phyloP scores from a whole-genome alignment of 2,113 vertebrate species.

The Catharus fuscescens region DNA sequence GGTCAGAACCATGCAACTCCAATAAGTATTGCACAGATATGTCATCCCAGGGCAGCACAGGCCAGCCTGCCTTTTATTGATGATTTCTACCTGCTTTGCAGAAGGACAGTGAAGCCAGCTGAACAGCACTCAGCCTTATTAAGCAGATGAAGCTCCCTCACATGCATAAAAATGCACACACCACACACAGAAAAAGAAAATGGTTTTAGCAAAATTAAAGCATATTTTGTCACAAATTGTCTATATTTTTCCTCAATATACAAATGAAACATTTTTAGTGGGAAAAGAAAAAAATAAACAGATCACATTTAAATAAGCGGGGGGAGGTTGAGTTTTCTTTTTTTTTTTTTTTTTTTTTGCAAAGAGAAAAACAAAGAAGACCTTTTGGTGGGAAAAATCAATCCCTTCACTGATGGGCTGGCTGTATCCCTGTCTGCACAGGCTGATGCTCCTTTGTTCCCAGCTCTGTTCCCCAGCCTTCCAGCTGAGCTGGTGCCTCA shows the following conservation, averaged over 20 bases:
- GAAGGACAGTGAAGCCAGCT: not conserved
- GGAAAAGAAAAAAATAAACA: not conserved
- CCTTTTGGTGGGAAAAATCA: slow-evolving; percentile 54
- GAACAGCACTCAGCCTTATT: not conserved
- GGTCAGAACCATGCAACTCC: not conserved
- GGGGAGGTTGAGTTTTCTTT: not conserved
- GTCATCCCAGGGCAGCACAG: not conserved
- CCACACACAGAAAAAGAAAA: not conserved
- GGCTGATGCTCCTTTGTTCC: slow-evolving; percentile 61
- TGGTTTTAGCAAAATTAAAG: not conserved
- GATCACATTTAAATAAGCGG: not conserved
- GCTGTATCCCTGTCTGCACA: slow-evolving; percentile 34
- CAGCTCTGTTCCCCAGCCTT: not conserved
- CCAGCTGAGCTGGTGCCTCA: slow-evolving; percentile 57
- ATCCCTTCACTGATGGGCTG: slow-evolving; percentile 40
- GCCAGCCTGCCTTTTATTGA: not conserved
- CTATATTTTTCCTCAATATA: not conserved
- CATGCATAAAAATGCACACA: not conserved
- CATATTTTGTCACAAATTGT: not conserved
- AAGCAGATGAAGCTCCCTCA: not conserved
- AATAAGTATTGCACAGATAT: not conserved
- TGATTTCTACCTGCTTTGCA: not conserved
- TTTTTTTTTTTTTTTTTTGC: not conserved
- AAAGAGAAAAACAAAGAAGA: slow-evolving; percentile 36
- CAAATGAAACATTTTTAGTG: not conserved